Evolutionary conservation across 64 coral and sea anemone genomes (phyloP).

Genomic region (Pocillopora damicornis): DNA sequence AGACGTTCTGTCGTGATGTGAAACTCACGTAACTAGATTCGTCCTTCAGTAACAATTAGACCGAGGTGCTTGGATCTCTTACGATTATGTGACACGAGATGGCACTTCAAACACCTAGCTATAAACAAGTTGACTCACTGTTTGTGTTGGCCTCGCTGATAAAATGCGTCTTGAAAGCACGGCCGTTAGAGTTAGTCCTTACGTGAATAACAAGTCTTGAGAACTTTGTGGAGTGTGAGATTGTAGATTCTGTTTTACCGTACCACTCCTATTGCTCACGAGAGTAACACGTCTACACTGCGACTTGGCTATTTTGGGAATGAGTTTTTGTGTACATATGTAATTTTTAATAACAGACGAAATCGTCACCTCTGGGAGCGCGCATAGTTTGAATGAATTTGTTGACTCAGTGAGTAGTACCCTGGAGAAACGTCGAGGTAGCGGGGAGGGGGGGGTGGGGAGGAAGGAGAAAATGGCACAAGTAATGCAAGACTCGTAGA

Average conservation of each 20-base stretch:
- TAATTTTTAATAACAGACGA: slow-evolving; percentile 49
- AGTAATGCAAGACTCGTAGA: background rate
- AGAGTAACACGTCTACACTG: slow-evolving; percentile 32
- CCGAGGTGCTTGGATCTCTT: background rate
- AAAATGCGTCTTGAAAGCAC: background rate
- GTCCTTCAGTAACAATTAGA: background rate
- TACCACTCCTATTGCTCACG: background rate
- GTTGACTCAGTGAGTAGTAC: slow-evolving; percentile 1
- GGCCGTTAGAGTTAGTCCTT: background rate
- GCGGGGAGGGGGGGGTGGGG: background rate
- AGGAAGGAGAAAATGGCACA: too few species aligned
- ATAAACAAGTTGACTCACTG: background rate
- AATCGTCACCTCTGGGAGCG: slow-evolving; percentile 32
- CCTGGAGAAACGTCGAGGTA: background rate
- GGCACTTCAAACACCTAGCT: slow-evolving; percentile 10
- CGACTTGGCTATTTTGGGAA: slow-evolving; percentile 43
- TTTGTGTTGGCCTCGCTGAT: slow-evolving; percentile 7
- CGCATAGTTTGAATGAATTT: slow-evolving; percentile 30
- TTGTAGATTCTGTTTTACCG: background rate
- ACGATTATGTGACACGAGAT: slow-evolving; percentile 1
- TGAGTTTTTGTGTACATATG: slow-evolving; percentile 49
- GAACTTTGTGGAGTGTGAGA: too few species aligned
- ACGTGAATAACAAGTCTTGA: background rate
- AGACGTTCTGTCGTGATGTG: background rate
- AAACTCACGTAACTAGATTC: background rate